Evolutionary conservation across 2,888 invertebrate species (phyloP), one percentile per base, ranked within the genome.

Genomic region (Cosmopolites sordidus): DNA sequence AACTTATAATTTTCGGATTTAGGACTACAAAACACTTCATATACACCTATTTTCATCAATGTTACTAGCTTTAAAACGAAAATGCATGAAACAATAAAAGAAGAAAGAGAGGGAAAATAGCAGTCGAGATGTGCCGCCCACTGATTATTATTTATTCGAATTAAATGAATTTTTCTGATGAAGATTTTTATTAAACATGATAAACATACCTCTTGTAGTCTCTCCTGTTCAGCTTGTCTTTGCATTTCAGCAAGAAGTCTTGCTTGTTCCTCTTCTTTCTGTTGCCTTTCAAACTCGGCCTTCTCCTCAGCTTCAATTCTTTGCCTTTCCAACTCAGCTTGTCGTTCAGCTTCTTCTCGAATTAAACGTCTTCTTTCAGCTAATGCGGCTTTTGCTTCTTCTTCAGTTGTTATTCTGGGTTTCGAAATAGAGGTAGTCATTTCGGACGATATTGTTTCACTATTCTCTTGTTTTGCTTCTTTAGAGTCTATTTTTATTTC

Each of bases 311-410:
- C 86, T 70, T 89, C 87, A 60, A 83, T 73, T 60, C 83, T 80
- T 64, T 83, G 79, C 62, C 89, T 79, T 75, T 93, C 93, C 44
- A 87, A 75, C 72, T 94, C 92, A 1, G 93, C 93, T 74, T 92
- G 91, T 54, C 86, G 75, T 78, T 96, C 95, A 9, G 93, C 89
- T 73, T 94, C 93, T 75, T 94, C 95, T 14, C 95, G 76, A 9
- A 93, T 94, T 55, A 91, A 77, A 53, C 92, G 80, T 60, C 95
- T 78, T 57, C 92, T 80, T 77, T 95, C 95, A 0, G 95, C 94
- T 51, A 96, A 76, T 50, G 93, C 94, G 14, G 93, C 93, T 75
- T 94, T 95, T 6, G 95, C 95, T 72, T 94, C 86, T 72, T 92
- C 93, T 75, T 92, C 93, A 1, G 92, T 92, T 8, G 87, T 90